Evolutionary conservation across 1,140 invertebrate genomes (phyloP), one percentile per base, ranked within the genome.

Genomic region (Planococcus citri): DNA sequence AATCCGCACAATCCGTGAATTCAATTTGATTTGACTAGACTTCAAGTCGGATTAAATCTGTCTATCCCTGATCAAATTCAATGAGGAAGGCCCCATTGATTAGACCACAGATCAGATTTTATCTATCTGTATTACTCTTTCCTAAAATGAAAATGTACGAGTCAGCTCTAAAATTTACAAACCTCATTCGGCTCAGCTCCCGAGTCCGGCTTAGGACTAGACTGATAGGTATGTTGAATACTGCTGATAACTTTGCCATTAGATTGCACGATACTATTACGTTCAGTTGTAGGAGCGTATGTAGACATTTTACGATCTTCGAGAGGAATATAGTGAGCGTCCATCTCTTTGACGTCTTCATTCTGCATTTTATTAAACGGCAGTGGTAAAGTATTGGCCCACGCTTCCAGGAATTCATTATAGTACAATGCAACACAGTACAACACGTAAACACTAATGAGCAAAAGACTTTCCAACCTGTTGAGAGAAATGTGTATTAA

Each of bases 341-440:
- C 60, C 4, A 17, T 25, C 10, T 64, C 60, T 64, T 64, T 64
- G 22, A 64, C 22, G 22, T 64, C 60, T 64, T 24, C 20, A 64
- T 64, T 64, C 17, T 22, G 22, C 60, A 64, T 64, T 64, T 64
- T 64, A 64, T 64, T 64, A 77, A 89, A 91, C 1, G 90, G 89
- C 73, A 92, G 75, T 17, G 82, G 82, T 38, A 86, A 81, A 0
- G 87, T 87, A 72, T 90, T 82, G 9, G 89, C 89, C 90, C 90
- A 93, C 0, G 83, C 83, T 77, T 95, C 92, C 68, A 94, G 76
- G 6, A 82, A 78, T 1, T 83, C 78, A 77, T 95, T 94, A 77
- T 88, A 91, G 27, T 86, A 85, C 72, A 95, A 82, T 12, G 87
- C 87, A 1, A 92, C 78, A 77, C 91, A 93, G 79, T 95, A 95